These are phyloP conservation scores for Ophiothrix spiculata DNA, from an alignment of 35 echinoderm and acorn worm genomes.

Conservation along the genomic window DNA sequence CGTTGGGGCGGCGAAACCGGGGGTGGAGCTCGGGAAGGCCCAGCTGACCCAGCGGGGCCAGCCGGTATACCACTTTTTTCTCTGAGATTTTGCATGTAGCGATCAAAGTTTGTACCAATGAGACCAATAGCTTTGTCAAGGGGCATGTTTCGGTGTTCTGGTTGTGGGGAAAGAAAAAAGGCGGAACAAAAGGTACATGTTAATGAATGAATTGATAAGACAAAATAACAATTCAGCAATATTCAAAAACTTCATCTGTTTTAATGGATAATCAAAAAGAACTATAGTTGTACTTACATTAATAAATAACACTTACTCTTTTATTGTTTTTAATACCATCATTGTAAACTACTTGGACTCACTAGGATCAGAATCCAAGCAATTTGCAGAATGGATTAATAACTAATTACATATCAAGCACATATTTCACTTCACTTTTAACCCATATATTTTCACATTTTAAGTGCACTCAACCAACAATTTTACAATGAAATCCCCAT, in stretches of 20 bases:
- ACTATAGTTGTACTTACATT: no score
- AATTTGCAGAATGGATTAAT: no score
- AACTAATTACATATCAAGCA: no score
- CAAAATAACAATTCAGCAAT: not conserved
- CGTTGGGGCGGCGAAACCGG: not conserved
- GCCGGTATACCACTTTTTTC: constrained; percentile 38
- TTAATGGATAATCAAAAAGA: no score
- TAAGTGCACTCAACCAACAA: no score
- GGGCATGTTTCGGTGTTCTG: constrained; percentile 99
- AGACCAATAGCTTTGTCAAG: constrained; percentile 91
- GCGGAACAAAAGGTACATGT: constrained; percentile 2
- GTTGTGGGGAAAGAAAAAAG: constrained; percentile 16
- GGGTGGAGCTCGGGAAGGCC: not conserved
- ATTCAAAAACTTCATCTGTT: not conserved
- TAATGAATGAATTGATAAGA: not conserved
- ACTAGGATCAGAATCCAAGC: no score
- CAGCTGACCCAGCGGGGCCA: not conserved
- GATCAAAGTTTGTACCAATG: constrained; percentile 89
- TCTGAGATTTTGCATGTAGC: constrained; percentile 88
- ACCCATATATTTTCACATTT: no score
- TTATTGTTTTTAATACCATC: no score
- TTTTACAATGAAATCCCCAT: no score
- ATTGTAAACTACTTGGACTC: no score
- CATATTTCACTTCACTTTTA: no score
- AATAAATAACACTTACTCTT: no score